Conservation (phyloP, 2,113 vertebrate species). For the Caranx melampygus region DNA sequence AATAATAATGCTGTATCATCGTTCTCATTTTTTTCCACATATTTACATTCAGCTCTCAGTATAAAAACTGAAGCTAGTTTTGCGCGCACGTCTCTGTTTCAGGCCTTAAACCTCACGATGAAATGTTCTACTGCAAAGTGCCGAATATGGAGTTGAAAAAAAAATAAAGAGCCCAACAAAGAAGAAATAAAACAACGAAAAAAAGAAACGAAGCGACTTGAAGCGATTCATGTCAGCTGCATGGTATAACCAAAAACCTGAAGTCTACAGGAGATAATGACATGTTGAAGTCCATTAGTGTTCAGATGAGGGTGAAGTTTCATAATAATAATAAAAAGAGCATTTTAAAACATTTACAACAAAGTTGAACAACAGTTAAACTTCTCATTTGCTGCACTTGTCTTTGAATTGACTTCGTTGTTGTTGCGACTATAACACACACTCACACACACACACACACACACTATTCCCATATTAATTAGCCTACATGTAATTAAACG, state of each 20-base stretch:
- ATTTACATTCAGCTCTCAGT: background rate
- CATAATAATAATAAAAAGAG: too few species aligned
- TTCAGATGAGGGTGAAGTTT: too few species aligned
- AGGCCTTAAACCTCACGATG: slow-evolving; percentile 1
- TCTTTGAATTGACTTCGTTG: slow-evolving; percentile 28
- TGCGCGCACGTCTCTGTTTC: slow-evolving; percentile 41
- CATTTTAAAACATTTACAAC: too few species aligned
- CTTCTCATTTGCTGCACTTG: slow-evolving; percentile 21
- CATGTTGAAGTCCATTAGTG: too few species aligned
- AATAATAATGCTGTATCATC: too few species aligned
- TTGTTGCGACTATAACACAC: slow-evolving; percentile 14
- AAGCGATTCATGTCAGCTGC: slow-evolving; percentile 8
- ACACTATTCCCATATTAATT: slow-evolving; percentile 41
- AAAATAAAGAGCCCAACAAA: background rate
- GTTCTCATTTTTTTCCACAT: slow-evolving; percentile 5
- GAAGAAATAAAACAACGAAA: slow-evolving; percentile 15
- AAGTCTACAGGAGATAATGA: background rate
- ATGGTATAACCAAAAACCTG: background rate
- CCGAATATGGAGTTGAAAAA: background rate
- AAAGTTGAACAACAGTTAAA: background rate
- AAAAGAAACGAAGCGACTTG: background rate
- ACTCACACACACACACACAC: background rate
- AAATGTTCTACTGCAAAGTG: slow-evolving; percentile 6
- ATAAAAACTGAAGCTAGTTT: background rate
- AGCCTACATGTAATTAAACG: slow-evolving; percentile 60